Evolutionary conservation across 2,888 invertebrate species (phyloP).

Genomic region (Drosophila anceps): DNA sequence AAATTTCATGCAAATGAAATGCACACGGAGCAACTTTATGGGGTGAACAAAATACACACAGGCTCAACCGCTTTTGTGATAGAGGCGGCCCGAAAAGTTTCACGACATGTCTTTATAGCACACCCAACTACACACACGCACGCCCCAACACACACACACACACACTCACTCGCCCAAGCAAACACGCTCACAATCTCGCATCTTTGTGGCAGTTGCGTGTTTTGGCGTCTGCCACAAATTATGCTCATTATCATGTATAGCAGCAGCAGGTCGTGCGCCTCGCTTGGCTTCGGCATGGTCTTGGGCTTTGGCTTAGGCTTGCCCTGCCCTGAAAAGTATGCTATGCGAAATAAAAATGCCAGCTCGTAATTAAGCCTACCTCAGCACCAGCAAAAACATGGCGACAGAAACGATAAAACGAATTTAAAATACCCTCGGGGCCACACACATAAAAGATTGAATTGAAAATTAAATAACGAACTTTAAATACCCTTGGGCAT

Average conservation of each 20-base stretch:
- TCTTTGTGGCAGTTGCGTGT: slow-evolving; percentile 27
- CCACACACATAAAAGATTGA: neutral
- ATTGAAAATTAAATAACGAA: neutral
- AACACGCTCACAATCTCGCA: neutral
- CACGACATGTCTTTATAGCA: slow-evolving; percentile 27
- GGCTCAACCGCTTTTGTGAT: slow-evolving; percentile 9
- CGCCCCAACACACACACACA: slow-evolving; percentile 6
- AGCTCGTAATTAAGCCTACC: slow-evolving; percentile 50
- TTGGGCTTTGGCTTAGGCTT: neutral
- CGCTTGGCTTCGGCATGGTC: neutral
- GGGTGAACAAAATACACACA: slow-evolving; percentile 12
- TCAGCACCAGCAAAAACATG: slow-evolving; percentile 9
- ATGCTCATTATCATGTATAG: slow-evolving; percentile 58
- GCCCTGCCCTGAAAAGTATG: slow-evolving; percentile 60
- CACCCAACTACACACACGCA: slow-evolving; percentile 11
- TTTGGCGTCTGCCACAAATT: slow-evolving; percentile 64
- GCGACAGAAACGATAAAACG: neutral
- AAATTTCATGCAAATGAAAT: slow-evolving; percentile 64
- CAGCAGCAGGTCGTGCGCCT: slow-evolving; percentile 2
- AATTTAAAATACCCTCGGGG: slow-evolving; percentile 18
- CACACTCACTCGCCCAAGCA: neutral
- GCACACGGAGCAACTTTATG: slow-evolving; percentile 47
- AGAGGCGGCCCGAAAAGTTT: slow-evolving; percentile 31
- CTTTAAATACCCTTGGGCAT: slow-evolving; percentile 1
- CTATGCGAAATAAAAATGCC: slow-evolving; percentile 51